Base-by-base conservation (phyloP, 1,140 invertebrate species). In the Micrasema minimum region DNA sequence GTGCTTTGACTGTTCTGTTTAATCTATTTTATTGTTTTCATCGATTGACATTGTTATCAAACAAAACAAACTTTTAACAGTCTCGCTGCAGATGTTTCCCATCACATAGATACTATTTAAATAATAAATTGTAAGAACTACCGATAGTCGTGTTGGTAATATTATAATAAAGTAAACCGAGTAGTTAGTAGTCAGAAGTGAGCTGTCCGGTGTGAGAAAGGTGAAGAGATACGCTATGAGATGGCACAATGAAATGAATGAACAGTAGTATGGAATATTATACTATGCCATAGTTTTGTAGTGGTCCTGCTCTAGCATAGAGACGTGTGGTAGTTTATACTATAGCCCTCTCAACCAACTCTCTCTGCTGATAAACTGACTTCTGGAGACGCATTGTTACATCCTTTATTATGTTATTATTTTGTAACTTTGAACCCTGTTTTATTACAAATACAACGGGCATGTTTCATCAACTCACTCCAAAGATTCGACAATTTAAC, bases 341-440 rank as follows among this genome's bases (percentile, higher is more conserved):
- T 45, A 2, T 18, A 12, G 55, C 20, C 55, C 35, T 11, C 31
- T 26, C 55, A 37, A 14, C 11, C 55, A 22, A 59, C 55, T 59
- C 55, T 59, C 55, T 59, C 53, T 31, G 18, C 55, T 59, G 35
- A 59, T 59, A 59, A n/a, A 59, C 55, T 59, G 23, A n/a, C 20
- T 18, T 23, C 55, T 16, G 26, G 55, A 31, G 55, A 31, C 38
- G 55, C 35, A 59, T 59, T 59, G 23, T 53, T 11, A 53, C 20
- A 51, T 51, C 20, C 18, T 53, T 53, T 53, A 53, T 26, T 18
- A 14, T 22, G 20, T 12, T 45, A 5, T 31, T 53, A 53, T 22
- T 22, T 31, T 26, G 16, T 16, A 0, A 3, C 26, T 31, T 53
- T 53, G 18, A 11, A 53, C 50, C 14, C 3, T 20, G 50, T 26